Evolutionary conservation across 2,113 vertebrate genomes (phyloP).

Genomic region (Myxocyprinus asiaticus): DNA sequence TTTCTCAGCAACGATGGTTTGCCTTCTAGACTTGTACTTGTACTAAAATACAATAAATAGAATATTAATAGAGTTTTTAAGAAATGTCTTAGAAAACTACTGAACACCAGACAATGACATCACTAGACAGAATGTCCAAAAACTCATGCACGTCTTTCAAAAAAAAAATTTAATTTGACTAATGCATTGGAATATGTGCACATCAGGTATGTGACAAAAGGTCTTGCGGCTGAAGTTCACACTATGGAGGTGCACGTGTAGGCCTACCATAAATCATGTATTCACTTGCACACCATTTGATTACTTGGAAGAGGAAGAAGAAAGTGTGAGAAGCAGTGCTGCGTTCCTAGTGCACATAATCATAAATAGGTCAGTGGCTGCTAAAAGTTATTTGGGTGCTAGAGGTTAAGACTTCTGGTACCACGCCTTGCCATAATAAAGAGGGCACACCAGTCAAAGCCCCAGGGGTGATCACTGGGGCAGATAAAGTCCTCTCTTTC

Average conservation of each 20-base stretch:
- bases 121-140: neutral
- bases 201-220: conserved; percentile 37
- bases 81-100: neutral
- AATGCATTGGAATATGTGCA: neutral
- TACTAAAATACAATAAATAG: too few species aligned
- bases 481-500: conserved; percentile 56
- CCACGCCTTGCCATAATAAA: conserved; percentile 51
- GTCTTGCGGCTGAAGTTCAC: conserved; percentile 6
- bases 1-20: too few species aligned
- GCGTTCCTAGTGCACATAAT: neutral
- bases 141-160: conserved; percentile 5
- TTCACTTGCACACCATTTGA: neutral
- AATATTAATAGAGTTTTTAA: too few species aligned
- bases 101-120: neutral
- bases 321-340: too few species aligned
- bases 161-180: conserved; percentile 33
- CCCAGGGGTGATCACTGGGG: conserved; percentile 57
- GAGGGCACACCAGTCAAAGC: conserved; percentile 56
- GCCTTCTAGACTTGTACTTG: too few species aligned
- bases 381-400: conserved; percentile 25
- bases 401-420: conserved; percentile 40
- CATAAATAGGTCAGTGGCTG: neutral
- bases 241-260: too few species aligned
- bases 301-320: neutral
- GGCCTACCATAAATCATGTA: neutral